phyloP scores from a whole-genome alignment of 2,888 invertebrate genomes.

The Diadegma fenestrale region DNA sequence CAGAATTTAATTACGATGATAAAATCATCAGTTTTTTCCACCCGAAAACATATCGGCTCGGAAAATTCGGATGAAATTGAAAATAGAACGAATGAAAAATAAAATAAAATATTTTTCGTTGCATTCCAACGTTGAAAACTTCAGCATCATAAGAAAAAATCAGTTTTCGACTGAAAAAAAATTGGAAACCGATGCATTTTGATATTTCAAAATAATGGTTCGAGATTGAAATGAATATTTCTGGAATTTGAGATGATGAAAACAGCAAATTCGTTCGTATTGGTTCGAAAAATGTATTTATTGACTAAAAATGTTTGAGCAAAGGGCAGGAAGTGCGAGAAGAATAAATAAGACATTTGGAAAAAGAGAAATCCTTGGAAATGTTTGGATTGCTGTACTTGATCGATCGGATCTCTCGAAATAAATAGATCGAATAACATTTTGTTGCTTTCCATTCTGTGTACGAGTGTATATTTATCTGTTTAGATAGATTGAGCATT shows the following conservation, averaged over 20 bases:
- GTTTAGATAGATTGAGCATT: conserved; percentile 22
- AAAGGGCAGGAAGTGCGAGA: background rate
- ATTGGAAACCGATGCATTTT: background rate
- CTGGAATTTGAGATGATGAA: background rate
- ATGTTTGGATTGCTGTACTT: background rate
- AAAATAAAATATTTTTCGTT: no score
- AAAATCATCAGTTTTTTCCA: no score
- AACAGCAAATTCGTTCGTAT: background rate
- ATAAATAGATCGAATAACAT: conserved; percentile 13
- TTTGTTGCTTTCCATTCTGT: background rate
- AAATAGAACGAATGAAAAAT: no score
- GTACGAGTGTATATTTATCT: conserved; percentile 22
- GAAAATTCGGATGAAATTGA: no score
- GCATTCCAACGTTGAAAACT: no score
- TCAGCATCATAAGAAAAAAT: background rate
- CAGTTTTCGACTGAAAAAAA: background rate
- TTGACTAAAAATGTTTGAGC: background rate
- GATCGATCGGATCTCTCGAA: conserved; percentile 34
- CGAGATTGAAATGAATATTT: background rate
- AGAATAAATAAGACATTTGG: background rate
- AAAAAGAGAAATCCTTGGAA: background rate
- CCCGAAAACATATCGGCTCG: no score
- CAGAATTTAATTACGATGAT: no score
- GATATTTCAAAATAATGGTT: background rate
- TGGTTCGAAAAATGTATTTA: background rate